Percentiles rank a stretch among this genome's conserved stretches.
Conservation (phyloP, 2,888 invertebrate species). For the Hydroisotoma schaefferi region DNA sequence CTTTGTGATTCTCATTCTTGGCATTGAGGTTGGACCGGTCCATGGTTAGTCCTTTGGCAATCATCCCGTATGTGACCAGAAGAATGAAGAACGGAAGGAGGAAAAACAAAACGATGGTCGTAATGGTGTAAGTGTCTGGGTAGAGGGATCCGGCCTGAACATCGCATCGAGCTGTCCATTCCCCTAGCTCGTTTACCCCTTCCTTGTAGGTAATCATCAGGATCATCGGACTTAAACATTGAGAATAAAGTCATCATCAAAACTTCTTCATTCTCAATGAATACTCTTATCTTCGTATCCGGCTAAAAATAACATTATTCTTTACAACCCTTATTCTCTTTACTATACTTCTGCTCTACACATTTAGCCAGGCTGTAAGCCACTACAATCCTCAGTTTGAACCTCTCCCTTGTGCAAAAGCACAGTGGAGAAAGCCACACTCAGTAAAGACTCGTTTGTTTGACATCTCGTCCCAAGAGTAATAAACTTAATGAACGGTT, state of each 20-base stretch:
- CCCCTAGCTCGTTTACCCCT: slow-evolving; percentile 68
- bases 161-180: slow-evolving; percentile 69
- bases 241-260: slow-evolving; percentile 19
- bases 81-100: slow-evolving; percentile 76
- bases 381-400: background rate
- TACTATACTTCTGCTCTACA: background rate
- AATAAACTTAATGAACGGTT: slow-evolving; percentile 1
- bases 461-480: background rate
- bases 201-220: slow-evolving; percentile 71
- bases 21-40: slow-evolving; percentile 35
- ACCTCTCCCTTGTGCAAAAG: background rate
- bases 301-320: no score
- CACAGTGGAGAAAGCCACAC: background rate
- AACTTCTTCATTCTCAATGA: no score
- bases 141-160: slow-evolving; percentile 72
- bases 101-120: slow-evolving; percentile 77
- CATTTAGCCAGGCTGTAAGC: background rate
- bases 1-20: slow-evolving; percentile 41
- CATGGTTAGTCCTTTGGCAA: slow-evolving; percentile 69
- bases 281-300: no score
- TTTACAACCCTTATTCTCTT: background rate
- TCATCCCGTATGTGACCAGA: slow-evolving; percentile 75
- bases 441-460: background rate
- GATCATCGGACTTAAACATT: slow-evolving; percentile 72
- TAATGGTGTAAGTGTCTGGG: slow-evolving; percentile 74